Base-by-base conservation (phyloP, 2,888 invertebrate species). In the Phengaris alcon region DNA sequence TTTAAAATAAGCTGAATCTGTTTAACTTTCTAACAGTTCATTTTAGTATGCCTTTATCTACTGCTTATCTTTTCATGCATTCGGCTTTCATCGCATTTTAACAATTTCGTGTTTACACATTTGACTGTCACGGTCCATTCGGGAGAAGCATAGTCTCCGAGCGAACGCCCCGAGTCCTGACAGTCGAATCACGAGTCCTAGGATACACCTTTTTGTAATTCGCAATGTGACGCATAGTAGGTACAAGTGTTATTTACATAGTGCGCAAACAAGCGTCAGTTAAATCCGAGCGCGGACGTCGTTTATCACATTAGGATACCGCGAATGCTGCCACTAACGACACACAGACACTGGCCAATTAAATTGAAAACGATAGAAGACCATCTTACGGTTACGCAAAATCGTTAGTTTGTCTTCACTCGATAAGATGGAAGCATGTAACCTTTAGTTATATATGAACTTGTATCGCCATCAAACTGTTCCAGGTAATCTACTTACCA, bases 321-420 rank as follows among this genome's bases (percentile, higher is more conserved):
- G 35, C 72, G 54, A 13, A 72, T 72, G 72, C 52, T 52, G 13
- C 35, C 52, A 72, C 52, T 54, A 72, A 72, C 54, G 35, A 72
- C 54, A 52, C 7, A 22, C 51, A 70, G 52, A 54, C 51, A 72
- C 54, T 13, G 52, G 72, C 72, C 72, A 72, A 72, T 72, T 72
- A 72, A 54, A 54, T 72, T 35, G 35, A 12, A 13, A 51, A 72
- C 35, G 35, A 35, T 54, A 72, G 35, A 72, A 10, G 54, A 54
- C 15, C 35, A 46, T 46, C 44, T 69, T 48, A 48, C 69, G 46
- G 48, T n/a, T 69, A 48, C 9, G 48, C n/a, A 9, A 69, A 69
- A 46, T 69, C n/a, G 15, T 69, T 35, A 35, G 35, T 3, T 4
- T 3, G 4, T 3, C 13, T 46, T 44, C 35, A 64, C 59, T 22